Conservation (phyloP, 2,888 invertebrate species). For the Thera obeliscata region DNA sequence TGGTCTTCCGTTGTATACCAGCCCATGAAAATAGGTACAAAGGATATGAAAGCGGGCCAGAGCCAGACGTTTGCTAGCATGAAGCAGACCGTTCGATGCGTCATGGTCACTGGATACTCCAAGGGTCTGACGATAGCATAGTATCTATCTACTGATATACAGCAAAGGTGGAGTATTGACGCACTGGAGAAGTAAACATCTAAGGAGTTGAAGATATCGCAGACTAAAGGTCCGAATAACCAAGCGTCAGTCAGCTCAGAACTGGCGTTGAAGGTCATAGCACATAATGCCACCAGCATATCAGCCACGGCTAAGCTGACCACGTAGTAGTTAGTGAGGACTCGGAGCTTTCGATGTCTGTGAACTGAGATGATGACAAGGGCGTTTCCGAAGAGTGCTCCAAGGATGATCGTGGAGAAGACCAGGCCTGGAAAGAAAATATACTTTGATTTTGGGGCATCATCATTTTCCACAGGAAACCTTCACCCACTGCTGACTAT, state of each 20-base stretch:
- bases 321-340: constrained; percentile 97
- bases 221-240: constrained; percentile 95
- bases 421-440: constrained; percentile 76
- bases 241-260: constrained; percentile 94
- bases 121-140: constrained; percentile 96
- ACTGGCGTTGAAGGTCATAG: constrained; percentile 96
- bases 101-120: constrained; percentile 96
- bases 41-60: constrained; percentile 95
- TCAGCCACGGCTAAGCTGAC: constrained; percentile 97
- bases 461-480: too few relatives aligned
- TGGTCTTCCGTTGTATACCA: constrained; percentile 96
- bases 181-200: constrained; percentile 97
- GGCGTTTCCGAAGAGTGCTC: constrained; percentile 96
- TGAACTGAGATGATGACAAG: constrained; percentile 94
- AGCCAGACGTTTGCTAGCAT: constrained; percentile 96
- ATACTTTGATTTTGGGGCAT: background rate
- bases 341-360: constrained; percentile 91
- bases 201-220: constrained; percentile 97
- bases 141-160: constrained; percentile 96
- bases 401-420: constrained; percentile 94
- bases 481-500: too few relatives aligned
- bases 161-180: constrained; percentile 96
- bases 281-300: constrained; percentile 95
- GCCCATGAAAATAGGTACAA: constrained; percentile 97
- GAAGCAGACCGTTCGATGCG: constrained; percentile 90